A percentile compares a stretch with the other conserved stretches of the same genome.
Evolutionary conservation across 2,888 invertebrate species (phyloP).

Genomic region (Perizoma affinitatum): DNA sequence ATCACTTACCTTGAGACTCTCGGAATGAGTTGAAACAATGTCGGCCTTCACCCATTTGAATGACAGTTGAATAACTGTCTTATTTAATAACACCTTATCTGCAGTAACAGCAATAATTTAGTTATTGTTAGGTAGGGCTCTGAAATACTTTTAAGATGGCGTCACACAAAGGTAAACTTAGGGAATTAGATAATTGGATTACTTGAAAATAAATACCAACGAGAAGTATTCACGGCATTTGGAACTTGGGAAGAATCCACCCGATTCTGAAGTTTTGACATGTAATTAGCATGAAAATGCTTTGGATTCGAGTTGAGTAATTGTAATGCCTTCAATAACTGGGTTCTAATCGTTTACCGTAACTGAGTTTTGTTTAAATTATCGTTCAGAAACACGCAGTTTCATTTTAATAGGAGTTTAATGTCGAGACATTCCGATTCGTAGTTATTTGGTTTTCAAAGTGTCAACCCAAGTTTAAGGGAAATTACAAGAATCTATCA

Average conservation of each 20-base stretch:
- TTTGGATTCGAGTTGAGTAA: constrained; percentile 16
- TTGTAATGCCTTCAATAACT: constrained; percentile 12
- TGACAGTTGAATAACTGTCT: background rate
- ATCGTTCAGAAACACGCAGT: constrained; percentile 11
- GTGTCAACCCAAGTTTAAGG: too few relatives aligned
- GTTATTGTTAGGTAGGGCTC: background rate
- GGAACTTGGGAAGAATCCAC: constrained; percentile 10
- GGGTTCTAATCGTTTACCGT: constrained; percentile 11
- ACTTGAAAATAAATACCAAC: constrained; percentile 4
- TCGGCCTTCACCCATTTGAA: too few relatives aligned
- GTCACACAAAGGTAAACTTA: constrained; percentile 19
- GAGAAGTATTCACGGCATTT: constrained; percentile 20
- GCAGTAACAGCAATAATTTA: constrained; percentile 5
- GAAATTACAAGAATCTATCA: background rate
- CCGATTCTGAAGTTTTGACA: constrained; percentile 21
- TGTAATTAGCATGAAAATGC: constrained; percentile 24
- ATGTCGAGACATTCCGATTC: background rate
- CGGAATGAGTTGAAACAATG: too few relatives aligned
- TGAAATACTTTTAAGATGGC: too few relatives aligned
- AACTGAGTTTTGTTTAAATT: constrained; percentile 8
- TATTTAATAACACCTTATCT: background rate
- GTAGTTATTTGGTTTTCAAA: too few relatives aligned
- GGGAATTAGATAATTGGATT: constrained; percentile 9
- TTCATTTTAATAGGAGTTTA: background rate
- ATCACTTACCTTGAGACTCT: too few relatives aligned